These are phyloP conservation scores for Alouatta palliata DNA, from an alignment of 2,113 vertebrate species.

Conservation along the genomic window DNA sequence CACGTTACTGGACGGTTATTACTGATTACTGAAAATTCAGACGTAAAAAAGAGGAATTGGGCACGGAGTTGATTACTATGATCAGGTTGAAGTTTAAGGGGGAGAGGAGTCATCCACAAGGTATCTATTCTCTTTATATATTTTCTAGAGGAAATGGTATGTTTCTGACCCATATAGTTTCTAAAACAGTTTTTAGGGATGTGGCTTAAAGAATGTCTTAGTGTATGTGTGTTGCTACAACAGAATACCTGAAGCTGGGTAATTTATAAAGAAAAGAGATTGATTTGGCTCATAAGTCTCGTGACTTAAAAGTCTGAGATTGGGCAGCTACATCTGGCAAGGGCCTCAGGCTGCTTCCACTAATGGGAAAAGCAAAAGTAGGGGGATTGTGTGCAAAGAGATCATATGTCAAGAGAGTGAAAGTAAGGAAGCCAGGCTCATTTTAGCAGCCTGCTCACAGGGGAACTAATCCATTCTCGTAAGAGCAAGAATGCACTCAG, in stretches of 20 bases:
- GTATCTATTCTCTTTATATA: constrained; percentile 30
- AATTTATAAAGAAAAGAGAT: background rate
- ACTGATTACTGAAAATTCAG: constrained; percentile 55
- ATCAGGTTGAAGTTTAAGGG: background rate
- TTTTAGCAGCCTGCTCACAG: background rate
- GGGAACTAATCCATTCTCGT: background rate
- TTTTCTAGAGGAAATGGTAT: background rate
- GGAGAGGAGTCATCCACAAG: background rate
- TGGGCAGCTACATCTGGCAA: background rate
- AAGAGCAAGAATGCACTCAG: background rate
- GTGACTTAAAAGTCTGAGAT: background rate
- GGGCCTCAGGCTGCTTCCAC: background rate
- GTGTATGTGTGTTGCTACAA: background rate
- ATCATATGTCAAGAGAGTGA: background rate
- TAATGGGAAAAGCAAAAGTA: background rate
- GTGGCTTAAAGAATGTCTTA: background rate
- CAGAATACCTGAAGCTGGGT: background rate
- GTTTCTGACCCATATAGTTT: background rate
- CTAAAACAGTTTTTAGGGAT: background rate
- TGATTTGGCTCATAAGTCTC: background rate
- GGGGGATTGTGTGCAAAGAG: too few relatives aligned
- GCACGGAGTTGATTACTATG: background rate
- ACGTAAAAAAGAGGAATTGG: background rate
- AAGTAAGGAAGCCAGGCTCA: background rate
- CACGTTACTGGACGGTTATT: constrained; percentile 1